Evolutionary conservation across 2,797 vertebrate species (phyloP), one percentile per base, ranked within the genome.

Genomic region (Gambelia wislizenii): DNA sequence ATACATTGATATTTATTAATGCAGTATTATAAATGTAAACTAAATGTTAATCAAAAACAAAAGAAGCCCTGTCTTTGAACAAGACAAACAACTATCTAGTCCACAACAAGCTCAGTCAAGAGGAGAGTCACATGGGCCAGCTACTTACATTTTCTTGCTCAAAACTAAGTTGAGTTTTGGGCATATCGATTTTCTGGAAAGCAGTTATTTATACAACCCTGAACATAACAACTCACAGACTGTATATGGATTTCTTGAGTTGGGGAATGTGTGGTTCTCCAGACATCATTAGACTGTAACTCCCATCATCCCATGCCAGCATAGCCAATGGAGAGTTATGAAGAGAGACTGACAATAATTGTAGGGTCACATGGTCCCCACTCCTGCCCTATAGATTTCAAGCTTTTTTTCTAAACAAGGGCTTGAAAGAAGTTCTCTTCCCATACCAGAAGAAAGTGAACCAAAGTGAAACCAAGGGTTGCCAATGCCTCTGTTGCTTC

Each of bases 1-100:
- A 97, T 97, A 97, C 96, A 96, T 97, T 96, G 96, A 96, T 97
- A 97, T 97, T 97, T 97, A 97, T 96, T 95, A 96, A 97, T 97
- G 95, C 95, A 95, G 95, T 96, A 96, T 97, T 97, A 97, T 97
- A 95, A 97, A 96, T 97, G 96, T 94, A 49, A 49, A 49, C 49
- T 9, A 12, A 8, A 10, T 49, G 12, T 49, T 49, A 49, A 49
- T 49, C 49, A 49, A 49, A 10, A 49, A 49, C 49, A 49, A 49
- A 49, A 49, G 49, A 49, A 49, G 49, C 7, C 49, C 49, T 49
- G 12, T 49, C 49, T 49, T 49, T 49, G 9, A 49, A 49, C 49
- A 8, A 49, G 49, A 10, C n/a, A n/a, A n/a, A n/a, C n/a, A n/a
- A n/a, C n/a, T 49, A 49, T 49, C 39, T 39, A 75, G 72, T 1